A percentile compares a stretch with the other conserved stretches of the same genome.
Evolutionary conservation across 2,888 invertebrate genomes (phyloP).

Genomic region (Strigamia crassipes): DNA sequence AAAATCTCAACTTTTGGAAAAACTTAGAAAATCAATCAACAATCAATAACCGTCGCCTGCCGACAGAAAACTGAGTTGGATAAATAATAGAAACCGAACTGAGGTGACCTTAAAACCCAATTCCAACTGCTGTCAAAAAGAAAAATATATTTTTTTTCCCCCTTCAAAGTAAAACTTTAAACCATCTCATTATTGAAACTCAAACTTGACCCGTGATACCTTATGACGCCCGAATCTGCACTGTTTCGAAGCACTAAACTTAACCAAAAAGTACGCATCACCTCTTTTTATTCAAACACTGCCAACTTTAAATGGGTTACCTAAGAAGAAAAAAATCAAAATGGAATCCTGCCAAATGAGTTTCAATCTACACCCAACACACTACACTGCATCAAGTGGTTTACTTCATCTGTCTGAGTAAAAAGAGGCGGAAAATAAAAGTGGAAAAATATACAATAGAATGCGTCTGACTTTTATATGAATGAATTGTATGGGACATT

Average conservation of each 20-base stretch:
- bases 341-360: constrained; percentile 29
- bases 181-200: neutral
- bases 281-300: constrained; percentile 11
- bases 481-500: neutral
- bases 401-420: constrained; percentile 4
- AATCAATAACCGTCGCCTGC: constrained; percentile 7
- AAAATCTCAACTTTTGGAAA: neutral
- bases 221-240: neutral
- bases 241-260: neutral
- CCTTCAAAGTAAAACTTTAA: neutral
- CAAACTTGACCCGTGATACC: neutral
- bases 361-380: constrained; percentile 24
- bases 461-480: neutral
- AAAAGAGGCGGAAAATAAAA: neutral
- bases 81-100: constrained; percentile 18
- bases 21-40: neutral
- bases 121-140: constrained; percentile 23
- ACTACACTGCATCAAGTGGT: constrained; percentile 28
- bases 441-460: constrained; percentile 4
- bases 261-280: neutral
- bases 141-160: neutral
- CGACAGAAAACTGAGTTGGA: neutral
- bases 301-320: constrained; percentile 17
- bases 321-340: neutral
- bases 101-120: constrained; percentile 27